These are phyloP conservation scores for Pollenia amentaria DNA, from an alignment of 2,888 invertebrate genomes.

Conservation along the genomic window DNA sequence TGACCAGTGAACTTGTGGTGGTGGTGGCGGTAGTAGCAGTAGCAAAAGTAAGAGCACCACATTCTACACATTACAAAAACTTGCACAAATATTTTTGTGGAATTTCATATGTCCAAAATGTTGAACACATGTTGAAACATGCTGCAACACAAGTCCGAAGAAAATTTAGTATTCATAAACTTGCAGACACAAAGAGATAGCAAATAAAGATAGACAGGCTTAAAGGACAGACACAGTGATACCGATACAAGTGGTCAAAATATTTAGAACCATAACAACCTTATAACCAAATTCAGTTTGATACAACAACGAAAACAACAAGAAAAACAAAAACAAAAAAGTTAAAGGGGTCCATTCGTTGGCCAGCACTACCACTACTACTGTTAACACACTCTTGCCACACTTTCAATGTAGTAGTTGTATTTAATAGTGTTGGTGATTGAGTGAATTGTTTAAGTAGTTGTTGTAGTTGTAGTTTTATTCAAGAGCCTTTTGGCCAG, in stretches of 20 bases:
- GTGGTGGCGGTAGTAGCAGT: slow-evolving; percentile 34
- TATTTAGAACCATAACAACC: slow-evolving; percentile 64
- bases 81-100: slow-evolving; percentile 57
- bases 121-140: slow-evolving; percentile 73
- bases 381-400: background rate
- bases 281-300: slow-evolving; percentile 57
- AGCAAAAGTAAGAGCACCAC: background rate
- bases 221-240: slow-evolving; percentile 43
- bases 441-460: slow-evolving; percentile 14
- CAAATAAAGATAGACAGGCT: slow-evolving; percentile 45
- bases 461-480: slow-evolving; percentile 39
- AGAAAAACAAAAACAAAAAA: slow-evolving; percentile 13
- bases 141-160: slow-evolving; percentile 18
- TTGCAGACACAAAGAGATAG: slow-evolving; percentile 43
- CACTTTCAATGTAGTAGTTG: background rate
- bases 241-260: slow-evolving; percentile 57
- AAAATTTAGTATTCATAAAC: slow-evolving; percentile 52
- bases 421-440: slow-evolving; percentile 1
- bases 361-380: background rate
- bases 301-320: slow-evolving; percentile 17
- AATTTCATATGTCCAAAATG: slow-evolving; percentile 72
- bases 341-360: slow-evolving; percentile 54
- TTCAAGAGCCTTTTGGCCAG: slow-evolving; percentile 62
- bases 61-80: background rate
- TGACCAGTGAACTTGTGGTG: slow-evolving; percentile 1